Conservation (phyloP, 1,140 invertebrate species). For the Micrasema minimum region DNA sequence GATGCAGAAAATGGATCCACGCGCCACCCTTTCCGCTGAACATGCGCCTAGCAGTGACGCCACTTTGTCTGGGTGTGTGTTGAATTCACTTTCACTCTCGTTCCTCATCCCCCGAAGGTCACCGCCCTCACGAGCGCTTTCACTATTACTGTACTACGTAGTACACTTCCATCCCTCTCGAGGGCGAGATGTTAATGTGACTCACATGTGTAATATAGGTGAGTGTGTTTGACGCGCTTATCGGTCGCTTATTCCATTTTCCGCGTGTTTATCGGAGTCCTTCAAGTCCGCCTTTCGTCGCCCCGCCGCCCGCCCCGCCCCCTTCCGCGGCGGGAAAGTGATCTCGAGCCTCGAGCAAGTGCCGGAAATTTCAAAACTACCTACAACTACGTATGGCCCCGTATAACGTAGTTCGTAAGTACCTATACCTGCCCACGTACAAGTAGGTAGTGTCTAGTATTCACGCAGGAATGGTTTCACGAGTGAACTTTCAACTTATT, state of each 20-base stretch:
- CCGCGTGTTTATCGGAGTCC: conserved; percentile 60
- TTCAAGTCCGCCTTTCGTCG: conserved; percentile 58
- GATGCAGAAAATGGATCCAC: conserved; percentile 64
- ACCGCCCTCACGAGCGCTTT: conserved; percentile 56
- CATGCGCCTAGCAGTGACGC: conserved; percentile 67
- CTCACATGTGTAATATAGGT: conserved; percentile 54
- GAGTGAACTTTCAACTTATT: no score
- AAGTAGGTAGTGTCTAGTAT: no score
- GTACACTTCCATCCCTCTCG: conserved; percentile 31
- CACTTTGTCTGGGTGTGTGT: conserved; percentile 57
- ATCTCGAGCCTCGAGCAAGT: conserved; percentile 50
- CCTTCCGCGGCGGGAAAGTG: conserved; percentile 53
- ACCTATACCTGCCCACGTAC: neutral
- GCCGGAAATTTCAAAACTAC: conserved; percentile 39
- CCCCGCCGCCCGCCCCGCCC: neutral
- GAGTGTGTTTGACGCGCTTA: conserved; percentile 60
- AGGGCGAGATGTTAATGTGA: conserved; percentile 39
- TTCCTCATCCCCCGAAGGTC: conserved; percentile 66
- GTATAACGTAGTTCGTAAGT: conserved; percentile 17
- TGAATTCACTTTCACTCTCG: conserved; percentile 68
- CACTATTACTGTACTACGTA: conserved; percentile 41
- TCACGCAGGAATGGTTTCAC: neutral
- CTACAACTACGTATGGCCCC: conserved; percentile 2
- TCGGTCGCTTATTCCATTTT: conserved; percentile 57
- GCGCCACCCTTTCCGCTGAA: conserved; percentile 65